These are phyloP conservation scores for Drosophila atroscutellata DNA, from an alignment of 2,888 invertebrate species.

Conservation along the genomic window DNA sequence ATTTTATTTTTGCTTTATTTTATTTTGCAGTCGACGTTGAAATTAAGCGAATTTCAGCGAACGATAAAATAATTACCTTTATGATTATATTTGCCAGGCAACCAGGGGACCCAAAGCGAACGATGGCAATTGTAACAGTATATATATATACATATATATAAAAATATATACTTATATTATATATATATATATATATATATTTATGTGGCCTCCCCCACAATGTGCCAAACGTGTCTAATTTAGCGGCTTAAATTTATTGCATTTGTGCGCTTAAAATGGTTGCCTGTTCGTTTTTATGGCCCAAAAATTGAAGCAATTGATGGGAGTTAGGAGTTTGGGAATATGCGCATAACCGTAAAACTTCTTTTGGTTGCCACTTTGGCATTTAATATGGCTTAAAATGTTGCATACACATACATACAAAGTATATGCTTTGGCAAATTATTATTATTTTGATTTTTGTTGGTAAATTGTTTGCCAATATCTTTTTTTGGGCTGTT, in stretches of 20 bases:
- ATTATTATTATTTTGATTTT: background rate
- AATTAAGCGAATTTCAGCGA: conserved; percentile 73
- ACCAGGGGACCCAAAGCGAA: conserved; percentile 1
- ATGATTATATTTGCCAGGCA: conserved; percentile 67
- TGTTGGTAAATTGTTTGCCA: background rate
- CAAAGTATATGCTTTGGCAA: background rate
- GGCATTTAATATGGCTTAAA: conserved; percentile 1
- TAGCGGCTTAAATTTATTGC: conserved; percentile 74
- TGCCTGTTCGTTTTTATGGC: conserved; percentile 66
- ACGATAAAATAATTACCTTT: conserved; percentile 78
- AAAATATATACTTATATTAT: background rate
- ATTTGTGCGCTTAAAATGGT: conserved; percentile 70
- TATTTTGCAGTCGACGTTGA: conserved; percentile 42
- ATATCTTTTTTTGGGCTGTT: background rate
- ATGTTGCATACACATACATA: background rate
- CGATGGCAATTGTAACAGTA: conserved; percentile 20
- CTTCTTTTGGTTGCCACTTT: conserved; percentile 15
- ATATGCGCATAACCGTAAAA: conserved; percentile 35
- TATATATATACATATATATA: conserved; percentile 1
- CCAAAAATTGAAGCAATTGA: conserved; percentile 44
- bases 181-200: background rate
- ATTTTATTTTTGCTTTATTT: conserved; percentile 16
- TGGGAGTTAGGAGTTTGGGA: conserved; percentile 40
- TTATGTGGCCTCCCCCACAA: conserved; percentile 18
- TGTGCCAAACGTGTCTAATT: conserved; percentile 73